A percentile compares a stretch with the other conserved stretches of the same genome.
These are phyloP conservation scores for Salvator merianae DNA, from an alignment of 2,113 vertebrate species.

Conservation along the genomic window DNA sequence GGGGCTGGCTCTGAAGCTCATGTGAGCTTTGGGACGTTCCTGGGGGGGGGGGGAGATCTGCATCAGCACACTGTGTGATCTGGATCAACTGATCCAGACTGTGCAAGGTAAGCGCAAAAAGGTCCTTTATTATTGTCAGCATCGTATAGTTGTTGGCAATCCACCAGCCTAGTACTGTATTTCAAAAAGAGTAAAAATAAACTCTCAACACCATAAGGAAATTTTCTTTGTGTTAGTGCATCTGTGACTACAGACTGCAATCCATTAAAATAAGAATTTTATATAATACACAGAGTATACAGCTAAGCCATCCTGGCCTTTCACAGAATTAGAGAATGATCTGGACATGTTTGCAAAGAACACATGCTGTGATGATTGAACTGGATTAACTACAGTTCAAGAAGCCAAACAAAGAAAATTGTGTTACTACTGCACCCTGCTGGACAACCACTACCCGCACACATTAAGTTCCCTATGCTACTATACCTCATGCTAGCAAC, in stretches of 20 bases:
- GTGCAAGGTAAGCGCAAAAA: too few species aligned
- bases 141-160: background rate
- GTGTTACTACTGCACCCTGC: slow-evolving; percentile 5
- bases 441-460: background rate
- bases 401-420: background rate
- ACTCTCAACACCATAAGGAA: background rate
- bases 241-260: background rate
- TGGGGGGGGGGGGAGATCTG: background rate
- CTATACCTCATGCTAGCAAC: background rate
- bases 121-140: background rate
- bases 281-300: background rate
- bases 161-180: background rate
- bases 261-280: background rate
- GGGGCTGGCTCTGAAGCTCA: too few species aligned
- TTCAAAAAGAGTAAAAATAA: background rate
- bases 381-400: slow-evolving; percentile 1
- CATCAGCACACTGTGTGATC: too few species aligned
- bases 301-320: background rate
- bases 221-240: background rate
- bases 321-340: background rate
- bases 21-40: too few species aligned
- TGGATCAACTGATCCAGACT: too few species aligned
- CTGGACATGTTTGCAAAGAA: background rate
- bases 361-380: background rate
- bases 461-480: background rate